Evolutionary conservation across 2,888 invertebrate genomes (phyloP).

Genomic region (Ecliptopera silaceata): DNA sequence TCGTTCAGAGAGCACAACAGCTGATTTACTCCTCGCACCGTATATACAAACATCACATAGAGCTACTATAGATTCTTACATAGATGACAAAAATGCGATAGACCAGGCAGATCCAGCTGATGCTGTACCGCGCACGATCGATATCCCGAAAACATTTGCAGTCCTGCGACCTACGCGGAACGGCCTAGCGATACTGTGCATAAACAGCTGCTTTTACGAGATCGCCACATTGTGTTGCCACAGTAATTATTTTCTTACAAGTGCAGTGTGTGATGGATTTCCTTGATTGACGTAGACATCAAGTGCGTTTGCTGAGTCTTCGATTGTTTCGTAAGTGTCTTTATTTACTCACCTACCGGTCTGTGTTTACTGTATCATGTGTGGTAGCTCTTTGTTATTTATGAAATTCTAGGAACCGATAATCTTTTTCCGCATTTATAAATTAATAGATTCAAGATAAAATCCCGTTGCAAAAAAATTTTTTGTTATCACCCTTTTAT

Average conservation of each 20-base stretch:
- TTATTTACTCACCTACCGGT: conserved; percentile 38
- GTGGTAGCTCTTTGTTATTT: conserved; percentile 13
- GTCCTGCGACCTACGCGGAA: conserved; percentile 54
- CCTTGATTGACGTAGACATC: conserved; percentile 59
- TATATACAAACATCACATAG: conserved; percentile 57
- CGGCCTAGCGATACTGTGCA: conserved; percentile 68
- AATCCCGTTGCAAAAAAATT: neutral
- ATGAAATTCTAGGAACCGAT: conserved; percentile 24
- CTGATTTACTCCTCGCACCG: conserved; percentile 58
- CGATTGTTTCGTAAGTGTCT: conserved; percentile 56
- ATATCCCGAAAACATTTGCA: conserved; percentile 61
- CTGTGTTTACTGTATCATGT: conserved; percentile 17
- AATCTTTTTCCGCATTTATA: neutral
- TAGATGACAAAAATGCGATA: conserved; percentile 37
- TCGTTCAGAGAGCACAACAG: conserved; percentile 53
- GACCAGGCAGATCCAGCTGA: conserved; percentile 37
- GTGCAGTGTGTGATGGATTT: conserved; percentile 73
- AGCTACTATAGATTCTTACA: conserved; percentile 29
- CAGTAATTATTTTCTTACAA: conserved; percentile 55
- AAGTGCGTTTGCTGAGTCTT: conserved; percentile 54
- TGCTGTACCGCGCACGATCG: conserved; percentile 60
- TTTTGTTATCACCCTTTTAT: conserved; percentile 12
- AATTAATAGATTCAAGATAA: neutral
- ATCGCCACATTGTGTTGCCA: conserved; percentile 37
- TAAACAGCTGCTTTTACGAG: conserved; percentile 54